Evolutionary conservation across 2,797 vertebrate genomes (phyloP), one percentile per base, ranked within the genome.

Genomic region (Nothura maculosa): DNA sequence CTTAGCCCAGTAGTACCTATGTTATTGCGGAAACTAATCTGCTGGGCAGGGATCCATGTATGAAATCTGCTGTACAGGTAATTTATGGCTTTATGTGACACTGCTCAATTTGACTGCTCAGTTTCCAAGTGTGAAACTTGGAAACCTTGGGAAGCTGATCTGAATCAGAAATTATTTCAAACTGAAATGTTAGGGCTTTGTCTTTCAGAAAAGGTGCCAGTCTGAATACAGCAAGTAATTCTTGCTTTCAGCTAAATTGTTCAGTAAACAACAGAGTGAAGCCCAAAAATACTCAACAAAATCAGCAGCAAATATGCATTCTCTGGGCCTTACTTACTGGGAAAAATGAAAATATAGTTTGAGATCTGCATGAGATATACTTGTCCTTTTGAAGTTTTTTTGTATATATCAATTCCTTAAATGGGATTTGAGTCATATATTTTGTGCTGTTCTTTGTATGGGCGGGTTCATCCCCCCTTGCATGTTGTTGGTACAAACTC

Each of bases 221-320:
- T 75, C 84, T 74, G 48, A 84, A 78, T 9, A 63, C 0, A 73
- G 50, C 62, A 83, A 73, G 50, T 58, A 83, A 67, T 83, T 76
- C 75, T 67, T 81, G 32, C 91, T 94, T 62, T 93, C 67, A 89
- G 55, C 60, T 54, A 88, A 92, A 88, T 57, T 74, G 60, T 84
- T 95, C 81, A 15, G 27, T 73, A 15, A 92, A 91, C 76, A 81
- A 22, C 45, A 60, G 57, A n/a, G 30, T 22, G n/a, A 69, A 81
- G 74, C 34, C 32, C 34, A 57, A 69, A 73, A 30, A 9, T 42
- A 28, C 34, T 27, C 52, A 66, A 28, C 0, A 5, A 83, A 89
- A 89, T 60, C 42, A 48, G 67, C 34, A 83, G 55, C 66, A 63
- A n/a, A 11, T 36, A 9, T 32, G 69, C 22, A 5, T 69, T 90